phyloP scores from a whole-genome alignment of 30 jellyfish, hydroid and myxozoan species.

The Turritopsis rubra region DNA sequence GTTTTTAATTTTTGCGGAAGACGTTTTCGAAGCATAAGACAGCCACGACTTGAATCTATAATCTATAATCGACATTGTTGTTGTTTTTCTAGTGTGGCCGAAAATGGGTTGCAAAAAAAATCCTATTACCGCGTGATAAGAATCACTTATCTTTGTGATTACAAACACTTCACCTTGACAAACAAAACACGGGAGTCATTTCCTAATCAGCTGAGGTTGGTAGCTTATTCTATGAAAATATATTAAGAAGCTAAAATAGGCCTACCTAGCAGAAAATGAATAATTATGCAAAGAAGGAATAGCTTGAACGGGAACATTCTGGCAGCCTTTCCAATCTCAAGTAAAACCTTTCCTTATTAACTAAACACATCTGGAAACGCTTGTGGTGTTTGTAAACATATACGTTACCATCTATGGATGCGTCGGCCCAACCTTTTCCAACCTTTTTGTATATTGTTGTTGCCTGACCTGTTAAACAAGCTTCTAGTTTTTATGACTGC shows the following conservation, averaged over 20 bases:
- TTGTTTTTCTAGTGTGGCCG: too few relatives aligned
- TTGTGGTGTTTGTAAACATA: neutral
- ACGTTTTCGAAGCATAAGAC: too few relatives aligned
- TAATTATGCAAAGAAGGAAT: neutral
- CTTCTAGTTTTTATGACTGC: neutral
- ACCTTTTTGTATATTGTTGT: neutral
- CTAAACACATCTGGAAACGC: neutral
- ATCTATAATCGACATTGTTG: too few relatives aligned
- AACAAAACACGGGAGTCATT: too few relatives aligned
- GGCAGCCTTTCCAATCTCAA: neutral
- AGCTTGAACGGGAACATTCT: neutral
- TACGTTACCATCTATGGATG: neutral
- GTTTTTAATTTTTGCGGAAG: too few relatives aligned
- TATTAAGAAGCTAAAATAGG: neutral
- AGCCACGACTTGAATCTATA: too few relatives aligned
- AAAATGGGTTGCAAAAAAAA: too few relatives aligned
- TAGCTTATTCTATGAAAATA: neutral
- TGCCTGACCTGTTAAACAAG: neutral
- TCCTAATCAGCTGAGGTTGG: too few relatives aligned
- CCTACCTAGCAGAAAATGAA: neutral
- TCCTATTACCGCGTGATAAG: too few relatives aligned
- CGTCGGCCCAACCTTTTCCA: too few relatives aligned
- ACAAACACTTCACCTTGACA: too few relatives aligned
- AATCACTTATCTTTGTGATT: too few relatives aligned
- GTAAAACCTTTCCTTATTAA: neutral